These are phyloP conservation scores for Psylliodes chrysocephalus DNA, from an alignment of 2,888 invertebrate genomes.

Conservation along the genomic window DNA sequence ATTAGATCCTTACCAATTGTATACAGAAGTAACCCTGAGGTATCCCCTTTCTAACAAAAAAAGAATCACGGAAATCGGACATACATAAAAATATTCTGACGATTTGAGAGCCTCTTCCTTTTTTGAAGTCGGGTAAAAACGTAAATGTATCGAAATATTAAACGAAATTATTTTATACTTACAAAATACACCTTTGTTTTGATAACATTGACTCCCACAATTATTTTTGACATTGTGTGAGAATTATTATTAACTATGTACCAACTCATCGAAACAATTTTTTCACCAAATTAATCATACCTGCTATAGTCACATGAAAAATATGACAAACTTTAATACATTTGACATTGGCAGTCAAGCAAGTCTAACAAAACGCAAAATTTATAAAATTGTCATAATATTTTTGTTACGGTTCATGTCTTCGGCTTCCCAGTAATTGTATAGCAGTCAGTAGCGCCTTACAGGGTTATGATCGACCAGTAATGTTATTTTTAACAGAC, in stretches of 20 bases:
- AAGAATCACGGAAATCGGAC: no score
- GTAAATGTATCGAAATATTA: no score
- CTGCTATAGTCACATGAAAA: conserved; percentile 1
- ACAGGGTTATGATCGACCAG: no score
- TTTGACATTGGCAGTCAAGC: conserved; percentile 38
- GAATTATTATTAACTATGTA: conserved; percentile 5
- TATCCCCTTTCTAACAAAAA: no score
- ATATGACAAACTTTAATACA: conserved; percentile 30
- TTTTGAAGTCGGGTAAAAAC: no score
- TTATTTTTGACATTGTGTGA: conserved; percentile 1
- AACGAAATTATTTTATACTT: no score
- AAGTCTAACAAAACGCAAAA: conserved; percentile 34
- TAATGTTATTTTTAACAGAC: no score
- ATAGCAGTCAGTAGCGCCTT: conserved; percentile 16
- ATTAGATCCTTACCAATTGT: no score
- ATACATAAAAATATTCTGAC: no score
- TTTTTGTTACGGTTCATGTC: conserved; percentile 47
- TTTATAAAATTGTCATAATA: conserved; percentile 46
- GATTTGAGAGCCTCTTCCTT: no score
- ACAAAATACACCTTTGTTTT: neutral
- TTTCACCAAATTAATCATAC: neutral
- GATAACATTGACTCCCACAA: conserved; percentile 6
- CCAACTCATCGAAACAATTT: conserved; percentile 1
- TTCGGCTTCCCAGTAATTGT: conserved; percentile 47
- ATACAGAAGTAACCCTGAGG: no score